A percentile compares a stretch with the other conserved stretches of the same genome.
Evolutionary conservation across 2,797 vertebrate genomes (phyloP).

Genomic region (Acropternis orthonyx): DNA sequence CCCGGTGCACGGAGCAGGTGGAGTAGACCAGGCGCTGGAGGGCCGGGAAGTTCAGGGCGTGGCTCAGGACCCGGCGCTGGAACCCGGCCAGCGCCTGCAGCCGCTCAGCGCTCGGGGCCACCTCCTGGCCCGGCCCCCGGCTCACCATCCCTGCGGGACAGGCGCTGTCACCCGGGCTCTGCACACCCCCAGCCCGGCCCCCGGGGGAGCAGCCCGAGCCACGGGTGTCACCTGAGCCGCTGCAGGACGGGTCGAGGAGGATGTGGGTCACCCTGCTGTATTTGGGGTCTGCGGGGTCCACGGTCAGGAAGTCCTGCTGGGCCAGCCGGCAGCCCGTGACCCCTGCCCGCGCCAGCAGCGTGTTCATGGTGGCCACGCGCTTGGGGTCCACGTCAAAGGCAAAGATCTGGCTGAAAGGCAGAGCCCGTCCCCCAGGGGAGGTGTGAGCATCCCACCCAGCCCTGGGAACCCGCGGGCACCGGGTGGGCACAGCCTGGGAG

Average conservation of each 20-base stretch:
- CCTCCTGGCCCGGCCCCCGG: slow-evolving; percentile 25
- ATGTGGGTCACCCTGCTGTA: slow-evolving; percentile 85
- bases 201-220: background rate
- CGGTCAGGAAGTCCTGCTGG: slow-evolving; percentile 88
- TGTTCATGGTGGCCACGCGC: slow-evolving; percentile 90
- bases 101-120: slow-evolving; percentile 52
- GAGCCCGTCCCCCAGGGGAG: background rate
- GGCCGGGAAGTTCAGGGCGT: slow-evolving; percentile 84
- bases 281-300: slow-evolving; percentile 78
- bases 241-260: slow-evolving; percentile 94
- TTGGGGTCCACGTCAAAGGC: slow-evolving; percentile 94
- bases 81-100: slow-evolving; percentile 85
- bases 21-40: slow-evolving; percentile 88
- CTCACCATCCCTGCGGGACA: slow-evolving; percentile 82
- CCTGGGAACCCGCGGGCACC: background rate
- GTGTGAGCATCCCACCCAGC: background rate
- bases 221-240: slow-evolving; percentile 85
- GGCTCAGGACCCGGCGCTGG: slow-evolving; percentile 85
- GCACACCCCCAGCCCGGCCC: rapidly evolving
- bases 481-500: background rate
- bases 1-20: slow-evolving; percentile 88
- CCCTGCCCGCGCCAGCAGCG: slow-evolving; percentile 88
- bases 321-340: slow-evolving; percentile 86
- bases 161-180: rapidly evolving
- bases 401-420: slow-evolving; percentile 81